These are phyloP conservation scores for Zonitis immaculata DNA, from an alignment of 2,888 invertebrate genomes.

Conservation along the genomic window DNA sequence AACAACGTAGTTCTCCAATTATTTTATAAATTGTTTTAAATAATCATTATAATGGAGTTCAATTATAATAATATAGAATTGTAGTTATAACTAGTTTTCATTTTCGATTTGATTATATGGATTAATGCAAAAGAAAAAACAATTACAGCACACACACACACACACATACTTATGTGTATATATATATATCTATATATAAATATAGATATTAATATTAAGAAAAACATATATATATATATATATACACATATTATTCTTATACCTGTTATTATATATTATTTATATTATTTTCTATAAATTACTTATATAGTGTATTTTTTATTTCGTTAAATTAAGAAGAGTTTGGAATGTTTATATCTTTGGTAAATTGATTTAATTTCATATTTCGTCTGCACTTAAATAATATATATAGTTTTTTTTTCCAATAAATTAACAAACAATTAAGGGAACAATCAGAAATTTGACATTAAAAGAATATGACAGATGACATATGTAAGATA, in stretches of 20 bases:
- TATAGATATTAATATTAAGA: neutral
- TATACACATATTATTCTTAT: neutral
- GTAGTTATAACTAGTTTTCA: neutral
- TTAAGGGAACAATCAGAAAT: neutral
- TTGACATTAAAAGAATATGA: neutral
- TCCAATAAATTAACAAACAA: constrained; percentile 1
- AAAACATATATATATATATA: neutral
- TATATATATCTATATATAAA: neutral
- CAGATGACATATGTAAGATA: neutral
- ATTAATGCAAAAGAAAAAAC: neutral
- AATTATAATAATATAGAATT: neutral
- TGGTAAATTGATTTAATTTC: neutral
- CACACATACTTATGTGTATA: neutral
- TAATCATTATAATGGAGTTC: neutral
- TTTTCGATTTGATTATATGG: neutral
- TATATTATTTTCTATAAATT: no score
- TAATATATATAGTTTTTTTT: no score
- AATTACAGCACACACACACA: neutral
- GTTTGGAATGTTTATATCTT: constrained; percentile 1
- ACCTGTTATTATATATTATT: neutral
- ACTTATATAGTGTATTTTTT: no score
- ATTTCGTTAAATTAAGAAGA: neutral
- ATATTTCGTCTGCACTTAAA: neutral
- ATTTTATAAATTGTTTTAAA: neutral
- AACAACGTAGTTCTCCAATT: neutral